These are phyloP conservation scores for Drosophila parthenogenetica DNA, from an alignment of 2,888 invertebrate genomes.

Conservation along the genomic window DNA sequence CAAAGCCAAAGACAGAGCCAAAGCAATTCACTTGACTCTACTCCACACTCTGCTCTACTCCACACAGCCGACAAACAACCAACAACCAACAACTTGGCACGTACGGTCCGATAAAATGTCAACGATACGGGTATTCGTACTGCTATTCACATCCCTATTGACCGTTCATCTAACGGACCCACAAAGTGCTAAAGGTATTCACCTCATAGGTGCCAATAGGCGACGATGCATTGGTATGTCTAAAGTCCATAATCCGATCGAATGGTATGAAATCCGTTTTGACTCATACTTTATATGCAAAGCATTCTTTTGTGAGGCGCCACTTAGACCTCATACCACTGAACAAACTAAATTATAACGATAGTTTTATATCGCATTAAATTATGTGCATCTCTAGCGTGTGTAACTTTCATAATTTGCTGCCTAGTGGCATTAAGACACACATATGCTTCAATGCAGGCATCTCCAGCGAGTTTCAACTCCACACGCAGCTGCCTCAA, in stretches of 20 bases:
- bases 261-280: constrained; percentile 20
- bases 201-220: constrained; percentile 36
- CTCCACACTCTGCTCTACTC: constrained; percentile 1
- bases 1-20: constrained; percentile 12
- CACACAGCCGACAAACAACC: no score
- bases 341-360: constrained; percentile 14
- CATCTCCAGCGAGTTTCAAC: constrained; percentile 59
- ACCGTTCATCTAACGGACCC: constrained; percentile 67
- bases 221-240: constrained; percentile 48
- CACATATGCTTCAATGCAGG: constrained; percentile 41
- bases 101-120: constrained; percentile 65
- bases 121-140: constrained; percentile 35
- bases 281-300: constrained; percentile 45
- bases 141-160: constrained; percentile 41
- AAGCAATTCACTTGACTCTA: constrained; percentile 17
- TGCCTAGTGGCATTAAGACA: constrained; percentile 61
- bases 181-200: constrained; percentile 33
- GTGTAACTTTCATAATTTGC: constrained; percentile 39
- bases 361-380: constrained; percentile 14
- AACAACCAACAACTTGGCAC: constrained; percentile 36
- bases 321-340: constrained; percentile 34
- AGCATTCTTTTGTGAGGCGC: constrained; percentile 39
- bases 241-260: constrained; percentile 25
- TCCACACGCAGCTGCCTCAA: constrained; percentile 56
- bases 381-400: constrained; percentile 12